Evolutionary conservation across 2,797 vertebrate species (phyloP).

Genomic region (Myotis vivesi): DNA sequence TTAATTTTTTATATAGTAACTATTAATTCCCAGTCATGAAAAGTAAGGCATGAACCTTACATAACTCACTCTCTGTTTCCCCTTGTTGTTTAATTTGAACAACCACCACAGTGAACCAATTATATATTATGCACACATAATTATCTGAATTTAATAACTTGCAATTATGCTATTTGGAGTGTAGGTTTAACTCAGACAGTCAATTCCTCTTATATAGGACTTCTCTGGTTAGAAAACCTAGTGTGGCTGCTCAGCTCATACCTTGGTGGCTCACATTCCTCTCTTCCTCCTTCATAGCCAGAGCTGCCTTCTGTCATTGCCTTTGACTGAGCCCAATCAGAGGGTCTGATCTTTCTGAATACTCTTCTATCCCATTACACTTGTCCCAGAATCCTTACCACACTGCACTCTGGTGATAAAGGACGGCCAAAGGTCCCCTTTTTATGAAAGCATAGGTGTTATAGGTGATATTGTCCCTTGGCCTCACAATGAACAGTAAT

Average conservation of each 20-base stretch:
- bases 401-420: neutral
- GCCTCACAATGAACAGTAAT: neutral
- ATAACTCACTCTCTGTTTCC: neutral
- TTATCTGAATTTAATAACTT: neutral
- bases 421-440: neutral
- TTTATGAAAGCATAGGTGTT: neutral
- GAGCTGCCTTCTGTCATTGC: neutral
- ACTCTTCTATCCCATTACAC: neutral
- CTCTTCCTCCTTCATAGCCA: neutral
- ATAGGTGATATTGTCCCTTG: neutral
- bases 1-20: neutral
- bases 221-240: neutral
- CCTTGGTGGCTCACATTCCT: neutral
- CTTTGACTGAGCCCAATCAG: neutral
- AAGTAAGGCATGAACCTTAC: neutral
- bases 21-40: neutral
- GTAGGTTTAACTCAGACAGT: neutral
- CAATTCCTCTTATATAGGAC: neutral
- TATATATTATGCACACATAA: neutral
- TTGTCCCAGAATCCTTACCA: neutral
- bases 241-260: neutral
- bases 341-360: neutral
- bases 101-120: neutral
- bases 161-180: neutral
- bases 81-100: neutral